Evolutionary conservation across 2,888 invertebrate species (phyloP).

Genomic region (Stegophylla sp.): DNA sequence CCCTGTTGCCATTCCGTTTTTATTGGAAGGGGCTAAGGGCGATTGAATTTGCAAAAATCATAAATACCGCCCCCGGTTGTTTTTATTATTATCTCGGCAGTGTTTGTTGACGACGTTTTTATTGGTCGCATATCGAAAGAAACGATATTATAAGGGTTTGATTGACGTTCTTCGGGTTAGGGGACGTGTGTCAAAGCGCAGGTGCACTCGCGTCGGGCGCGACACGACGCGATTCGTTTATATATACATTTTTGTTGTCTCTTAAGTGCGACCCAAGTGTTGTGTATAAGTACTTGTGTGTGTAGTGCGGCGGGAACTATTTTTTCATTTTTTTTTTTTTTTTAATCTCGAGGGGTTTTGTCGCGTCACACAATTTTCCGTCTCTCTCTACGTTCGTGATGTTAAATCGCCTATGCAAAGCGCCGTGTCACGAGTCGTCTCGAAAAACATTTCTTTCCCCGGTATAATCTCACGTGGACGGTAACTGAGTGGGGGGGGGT

Average conservation of each 20-base stretch:
- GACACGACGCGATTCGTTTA: not conserved
- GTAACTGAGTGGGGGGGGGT: no score
- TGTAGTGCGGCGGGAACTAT: not conserved
- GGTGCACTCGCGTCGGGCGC: not conserved
- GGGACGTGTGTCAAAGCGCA: not conserved
- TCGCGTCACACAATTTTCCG: not conserved
- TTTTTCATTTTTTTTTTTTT: not conserved
- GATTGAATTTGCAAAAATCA: no score
- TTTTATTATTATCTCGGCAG: no score
- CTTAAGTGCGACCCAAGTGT: not conserved
- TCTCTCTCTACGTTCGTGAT: not conserved
- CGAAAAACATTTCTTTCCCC: no score
- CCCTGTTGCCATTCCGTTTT: no score
- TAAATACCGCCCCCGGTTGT: no score
- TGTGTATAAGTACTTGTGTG: no score
- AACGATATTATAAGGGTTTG: no score
- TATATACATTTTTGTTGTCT: not conserved
- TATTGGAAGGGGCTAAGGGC: no score
- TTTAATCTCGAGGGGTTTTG: not conserved
- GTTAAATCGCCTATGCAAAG: conserved; percentile 33
- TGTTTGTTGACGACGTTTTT: no score
- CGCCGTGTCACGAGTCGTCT: not conserved
- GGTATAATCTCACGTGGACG: no score
- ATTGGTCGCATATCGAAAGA: no score
- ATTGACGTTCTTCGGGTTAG: not conserved